Evolutionary conservation across 2,888 invertebrate genomes (phyloP).

Genomic region (Germaria angustata): DNA sequence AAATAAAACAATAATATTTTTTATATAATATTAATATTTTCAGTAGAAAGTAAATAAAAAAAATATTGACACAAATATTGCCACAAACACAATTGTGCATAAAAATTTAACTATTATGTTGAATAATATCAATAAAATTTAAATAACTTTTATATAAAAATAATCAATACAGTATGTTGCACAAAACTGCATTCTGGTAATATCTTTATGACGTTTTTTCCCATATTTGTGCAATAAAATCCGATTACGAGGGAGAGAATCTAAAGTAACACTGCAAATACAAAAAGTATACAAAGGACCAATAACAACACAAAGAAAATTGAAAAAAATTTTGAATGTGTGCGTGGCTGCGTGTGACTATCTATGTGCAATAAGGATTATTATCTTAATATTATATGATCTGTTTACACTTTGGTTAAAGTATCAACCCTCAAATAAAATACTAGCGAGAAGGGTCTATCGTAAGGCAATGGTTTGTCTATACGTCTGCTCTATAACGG

Average conservation of each 20-base stretch:
- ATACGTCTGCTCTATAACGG: background rate
- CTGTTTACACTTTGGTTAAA: conserved; percentile 65
- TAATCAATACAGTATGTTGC: conserved; percentile 52
- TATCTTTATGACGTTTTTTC: conserved; percentile 45
- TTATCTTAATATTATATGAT: conserved; percentile 66
- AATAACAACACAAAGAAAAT: conserved; percentile 14
- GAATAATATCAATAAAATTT: conserved; percentile 25
- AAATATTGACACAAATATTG: background rate
- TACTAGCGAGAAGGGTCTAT: conserved; percentile 23
- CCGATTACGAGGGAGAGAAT: conserved; percentile 13
- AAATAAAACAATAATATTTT: no score
- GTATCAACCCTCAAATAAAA: conserved; percentile 40
- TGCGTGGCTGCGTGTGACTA: background rate
- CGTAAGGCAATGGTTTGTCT: background rate
- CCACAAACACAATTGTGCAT: background rate
- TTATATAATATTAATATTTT: no score
- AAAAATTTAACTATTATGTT: background rate
- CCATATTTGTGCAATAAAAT: conserved; percentile 44
- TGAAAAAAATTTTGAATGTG: background rate
- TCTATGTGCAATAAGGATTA: conserved; percentile 58
- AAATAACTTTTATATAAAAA: conserved; percentile 39
- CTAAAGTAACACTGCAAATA: background rate
- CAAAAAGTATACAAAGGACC: conserved; percentile 5
- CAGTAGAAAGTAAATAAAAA: background rate
- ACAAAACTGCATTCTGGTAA: conserved; percentile 38